Conservation (phyloP, 2,888 invertebrate species). For the Stenurella melanura region DNA sequence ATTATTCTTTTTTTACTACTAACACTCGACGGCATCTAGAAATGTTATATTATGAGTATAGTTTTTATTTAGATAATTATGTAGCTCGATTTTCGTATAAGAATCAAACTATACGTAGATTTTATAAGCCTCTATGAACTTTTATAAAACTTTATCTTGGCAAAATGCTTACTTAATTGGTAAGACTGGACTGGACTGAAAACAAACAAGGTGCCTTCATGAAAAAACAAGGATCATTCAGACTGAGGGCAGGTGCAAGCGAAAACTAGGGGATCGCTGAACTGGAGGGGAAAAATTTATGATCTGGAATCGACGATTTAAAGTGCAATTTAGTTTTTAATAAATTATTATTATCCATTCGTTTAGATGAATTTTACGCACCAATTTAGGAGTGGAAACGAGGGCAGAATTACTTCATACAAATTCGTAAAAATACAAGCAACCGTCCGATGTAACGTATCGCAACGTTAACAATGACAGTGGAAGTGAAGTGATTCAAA, state of each 20-base stretch:
- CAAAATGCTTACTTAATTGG: constrained; percentile 72
- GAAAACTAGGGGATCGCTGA: constrained; percentile 45
- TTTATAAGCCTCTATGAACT: constrained; percentile 70
- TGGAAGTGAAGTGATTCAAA: constrained; percentile 66
- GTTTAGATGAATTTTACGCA: constrained; percentile 48
- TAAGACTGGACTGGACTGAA: constrained; percentile 74
- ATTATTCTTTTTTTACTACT: constrained; percentile 69
- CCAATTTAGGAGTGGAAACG: constrained; percentile 50
- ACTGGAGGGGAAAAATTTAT: constrained; percentile 50
- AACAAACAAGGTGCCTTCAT: constrained; percentile 72
- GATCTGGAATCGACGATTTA: constrained; percentile 54
- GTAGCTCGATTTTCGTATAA: constrained; percentile 65
- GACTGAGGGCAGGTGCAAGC: constrained; percentile 72
- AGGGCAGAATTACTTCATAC: constrained; percentile 64
- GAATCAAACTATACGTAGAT: constrained; percentile 71
- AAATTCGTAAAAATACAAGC: constrained; percentile 62
- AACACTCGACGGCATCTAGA: constrained; percentile 72
- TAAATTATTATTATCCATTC: constrained; percentile 44
- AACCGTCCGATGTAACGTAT: constrained; percentile 67
- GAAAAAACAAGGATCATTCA: constrained; percentile 67
- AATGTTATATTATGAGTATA: constrained; percentile 69
- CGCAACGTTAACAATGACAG: constrained; percentile 58
- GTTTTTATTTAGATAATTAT: constrained; percentile 69
- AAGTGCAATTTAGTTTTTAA: constrained; percentile 67
- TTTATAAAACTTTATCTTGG: constrained; percentile 69